Evolutionary conservation across 2,113 vertebrate genomes (phyloP).

Genomic region (Gavia stellata): DNA sequence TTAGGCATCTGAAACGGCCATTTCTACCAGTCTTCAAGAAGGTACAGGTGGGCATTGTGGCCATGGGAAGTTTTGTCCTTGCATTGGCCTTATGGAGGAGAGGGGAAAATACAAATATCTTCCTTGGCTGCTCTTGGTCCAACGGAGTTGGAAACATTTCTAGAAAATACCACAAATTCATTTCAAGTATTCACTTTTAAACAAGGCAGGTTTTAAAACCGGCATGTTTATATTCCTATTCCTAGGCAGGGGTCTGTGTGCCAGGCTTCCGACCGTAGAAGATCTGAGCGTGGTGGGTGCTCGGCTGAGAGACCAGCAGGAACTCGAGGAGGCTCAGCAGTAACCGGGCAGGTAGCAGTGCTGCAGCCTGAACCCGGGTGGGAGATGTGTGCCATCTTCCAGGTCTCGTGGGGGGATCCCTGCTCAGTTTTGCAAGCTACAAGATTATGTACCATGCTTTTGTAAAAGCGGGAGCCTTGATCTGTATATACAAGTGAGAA

Average conservation of each 20-base stretch:
- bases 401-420: neutral
- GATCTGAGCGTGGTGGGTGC: neutral
- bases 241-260: neutral
- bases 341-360: accelerated
- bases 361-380: neutral
- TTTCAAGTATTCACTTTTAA: neutral
- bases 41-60: neutral
- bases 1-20: neutral
- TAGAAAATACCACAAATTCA: neutral
- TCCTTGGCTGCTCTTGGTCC: neutral
- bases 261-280: neutral
- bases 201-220: neutral
- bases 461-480: neutral
- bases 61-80: neutral
- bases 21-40: neutral
- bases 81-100: neutral
- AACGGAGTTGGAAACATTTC: neutral
- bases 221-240: neutral
- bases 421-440: neutral
- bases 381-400: neutral
- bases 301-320: neutral
- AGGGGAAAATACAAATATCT: neutral
- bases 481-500: neutral
- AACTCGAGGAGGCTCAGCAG: neutral
- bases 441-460: neutral